Conservation (phyloP, 2,888 invertebrate genomes). For the Zaprionus bogoriensis region DNA sequence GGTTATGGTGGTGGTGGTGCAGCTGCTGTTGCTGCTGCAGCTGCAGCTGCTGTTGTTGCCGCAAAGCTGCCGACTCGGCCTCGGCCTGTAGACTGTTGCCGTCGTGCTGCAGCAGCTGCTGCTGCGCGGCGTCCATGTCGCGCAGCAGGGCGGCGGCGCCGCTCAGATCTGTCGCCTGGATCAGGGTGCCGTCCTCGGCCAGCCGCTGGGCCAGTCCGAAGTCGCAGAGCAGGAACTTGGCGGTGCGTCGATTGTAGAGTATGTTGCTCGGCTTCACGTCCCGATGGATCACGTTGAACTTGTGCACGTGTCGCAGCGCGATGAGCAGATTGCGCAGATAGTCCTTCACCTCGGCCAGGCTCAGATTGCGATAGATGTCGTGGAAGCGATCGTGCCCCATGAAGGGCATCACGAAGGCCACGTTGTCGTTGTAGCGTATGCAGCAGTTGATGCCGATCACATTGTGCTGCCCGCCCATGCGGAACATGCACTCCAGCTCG, state of each 20-base stretch:
- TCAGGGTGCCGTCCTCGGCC: slow-evolving; percentile 44
- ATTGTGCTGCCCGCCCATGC: slow-evolving; percentile 91
- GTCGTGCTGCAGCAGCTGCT: slow-evolving; percentile 35
- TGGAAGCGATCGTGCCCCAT: slow-evolving; percentile 91
- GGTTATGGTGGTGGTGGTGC: too few relatives aligned
- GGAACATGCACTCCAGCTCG: slow-evolving; percentile 90
- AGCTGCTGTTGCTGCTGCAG: too few relatives aligned
- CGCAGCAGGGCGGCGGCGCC: slow-evolving; percentile 22
- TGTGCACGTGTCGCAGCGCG: slow-evolving; percentile 91
- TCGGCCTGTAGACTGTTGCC: slow-evolving; percentile 55
- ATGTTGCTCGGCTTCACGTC: slow-evolving; percentile 97
- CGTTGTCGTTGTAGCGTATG: slow-evolving; percentile 89
- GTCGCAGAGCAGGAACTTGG: slow-evolving; percentile 91
- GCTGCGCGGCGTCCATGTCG: slow-evolving; percentile 42
- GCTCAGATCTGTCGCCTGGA: slow-evolving; percentile 46
- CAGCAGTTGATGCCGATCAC: slow-evolving; percentile 92
- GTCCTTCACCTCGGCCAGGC: slow-evolving; percentile 86
- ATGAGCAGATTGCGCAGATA: slow-evolving; percentile 92
- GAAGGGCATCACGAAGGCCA: slow-evolving; percentile 95
- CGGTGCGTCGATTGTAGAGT: slow-evolving; percentile 89
- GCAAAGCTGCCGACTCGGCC: slow-evolving; percentile 29
- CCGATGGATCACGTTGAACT: slow-evolving; percentile 92
- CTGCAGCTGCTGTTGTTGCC: too few relatives aligned
- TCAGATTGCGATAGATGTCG: slow-evolving; percentile 89
- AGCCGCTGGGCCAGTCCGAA: slow-evolving; percentile 92